These are phyloP conservation scores for Brachirus orientalis DNA, from an alignment of 2,113 vertebrate genomes.

Conservation along the genomic window DNA sequence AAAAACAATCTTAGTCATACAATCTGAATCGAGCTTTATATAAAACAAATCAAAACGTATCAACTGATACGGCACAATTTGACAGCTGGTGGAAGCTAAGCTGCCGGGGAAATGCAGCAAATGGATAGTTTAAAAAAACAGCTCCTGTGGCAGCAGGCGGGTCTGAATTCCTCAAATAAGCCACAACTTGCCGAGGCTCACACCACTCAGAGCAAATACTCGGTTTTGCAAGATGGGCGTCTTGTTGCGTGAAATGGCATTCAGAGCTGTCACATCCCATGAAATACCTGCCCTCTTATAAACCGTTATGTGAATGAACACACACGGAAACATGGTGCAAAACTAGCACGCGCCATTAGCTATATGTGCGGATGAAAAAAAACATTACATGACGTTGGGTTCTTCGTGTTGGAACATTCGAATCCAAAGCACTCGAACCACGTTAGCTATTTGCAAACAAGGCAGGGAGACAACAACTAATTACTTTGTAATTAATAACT, in stretches of 20 bases:
- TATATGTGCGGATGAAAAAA: background rate
- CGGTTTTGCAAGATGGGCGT: slow-evolving; percentile 70
- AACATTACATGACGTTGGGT: background rate
- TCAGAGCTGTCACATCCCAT: slow-evolving; percentile 54
- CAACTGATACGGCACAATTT: background rate
- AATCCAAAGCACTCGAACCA: slow-evolving; percentile 1
- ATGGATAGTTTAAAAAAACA: slow-evolving; percentile 32
- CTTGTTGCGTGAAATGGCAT: slow-evolving; percentile 52
- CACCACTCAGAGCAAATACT: slow-evolving; percentile 62
- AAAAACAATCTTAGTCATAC: no score
- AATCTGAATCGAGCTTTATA: no score
- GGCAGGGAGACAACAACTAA: background rate
- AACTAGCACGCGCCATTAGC: background rate
- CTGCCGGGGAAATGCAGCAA: slow-evolving; percentile 1
- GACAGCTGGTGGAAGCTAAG: slow-evolving; percentile 22
- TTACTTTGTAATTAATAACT: background rate
- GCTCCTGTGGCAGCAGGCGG: slow-evolving; percentile 45
- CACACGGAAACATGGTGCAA: background rate
- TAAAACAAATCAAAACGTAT: background rate
- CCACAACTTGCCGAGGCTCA: slow-evolving; percentile 74
- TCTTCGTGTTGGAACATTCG: slow-evolving; percentile 6
- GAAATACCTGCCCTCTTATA: slow-evolving; percentile 26
- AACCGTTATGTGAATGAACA: slow-evolving; percentile 51
- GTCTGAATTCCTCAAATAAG: slow-evolving; percentile 76
- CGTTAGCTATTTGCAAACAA: slow-evolving; percentile 26